These are phyloP conservation scores for Lophura nycthemera DNA, from an alignment of 2,113 vertebrate species.

Conservation along the genomic window DNA sequence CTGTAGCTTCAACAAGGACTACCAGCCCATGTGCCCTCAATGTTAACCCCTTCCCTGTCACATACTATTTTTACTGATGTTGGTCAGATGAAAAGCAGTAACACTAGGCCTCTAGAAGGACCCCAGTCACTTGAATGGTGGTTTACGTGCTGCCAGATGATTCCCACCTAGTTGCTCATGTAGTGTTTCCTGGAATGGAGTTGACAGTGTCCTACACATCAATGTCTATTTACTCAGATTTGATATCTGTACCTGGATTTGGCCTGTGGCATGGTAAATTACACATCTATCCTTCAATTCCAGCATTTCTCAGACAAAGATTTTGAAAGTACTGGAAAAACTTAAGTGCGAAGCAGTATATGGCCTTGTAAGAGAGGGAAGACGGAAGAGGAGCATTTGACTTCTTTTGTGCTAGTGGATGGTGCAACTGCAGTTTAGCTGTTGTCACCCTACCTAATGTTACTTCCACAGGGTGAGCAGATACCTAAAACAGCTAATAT, in stretches of 20 bases:
- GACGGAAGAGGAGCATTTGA: neutral
- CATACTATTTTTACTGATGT: neutral
- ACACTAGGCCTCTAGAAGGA: neutral
- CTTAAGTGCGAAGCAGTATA: neutral
- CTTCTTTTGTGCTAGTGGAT: neutral
- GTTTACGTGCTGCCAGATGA: neutral
- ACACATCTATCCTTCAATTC: neutral
- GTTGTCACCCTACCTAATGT: neutral
- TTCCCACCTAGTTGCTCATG: rapidly evolving
- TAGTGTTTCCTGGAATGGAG: neutral
- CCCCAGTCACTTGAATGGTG: neutral
- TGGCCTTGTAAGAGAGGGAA: neutral
- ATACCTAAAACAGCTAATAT: neutral
- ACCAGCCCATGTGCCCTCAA: neutral
- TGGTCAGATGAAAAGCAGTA: neutral
- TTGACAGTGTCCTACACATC: neutral
- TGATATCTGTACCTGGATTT: neutral
- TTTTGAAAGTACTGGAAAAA: neutral
- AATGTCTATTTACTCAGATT: neutral
- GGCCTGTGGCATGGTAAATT: neutral
- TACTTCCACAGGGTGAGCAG: neutral
- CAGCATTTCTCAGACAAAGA: neutral
- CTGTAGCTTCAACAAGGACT: neutral
- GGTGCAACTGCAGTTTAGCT: neutral
- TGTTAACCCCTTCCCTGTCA: neutral